These are phyloP conservation scores for Drosophila setosimentum DNA, from an alignment of 2,888 invertebrate species.

Conservation along the genomic window DNA sequence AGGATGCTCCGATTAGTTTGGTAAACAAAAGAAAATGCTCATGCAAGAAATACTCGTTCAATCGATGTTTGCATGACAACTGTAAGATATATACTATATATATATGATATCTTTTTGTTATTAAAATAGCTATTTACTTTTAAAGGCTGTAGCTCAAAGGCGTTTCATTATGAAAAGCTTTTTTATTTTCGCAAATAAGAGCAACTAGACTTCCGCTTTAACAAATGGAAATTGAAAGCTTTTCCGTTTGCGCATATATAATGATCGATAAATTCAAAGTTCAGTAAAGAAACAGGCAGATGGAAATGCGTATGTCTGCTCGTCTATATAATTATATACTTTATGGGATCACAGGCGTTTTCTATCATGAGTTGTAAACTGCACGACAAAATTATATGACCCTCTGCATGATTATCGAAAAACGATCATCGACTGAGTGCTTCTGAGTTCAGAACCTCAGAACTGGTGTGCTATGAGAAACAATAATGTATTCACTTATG, in stretches of 20 bases:
- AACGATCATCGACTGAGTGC: background rate
- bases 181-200: background rate
- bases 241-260: background rate
- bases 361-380: background rate
- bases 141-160: background rate
- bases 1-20: background rate
- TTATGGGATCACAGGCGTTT: background rate
- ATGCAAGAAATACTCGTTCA: too few relatives aligned
- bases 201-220: background rate
- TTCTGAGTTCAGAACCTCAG: constrained; percentile 9
- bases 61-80: background rate
- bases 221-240: background rate
- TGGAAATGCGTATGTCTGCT: background rate
- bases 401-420: background rate
- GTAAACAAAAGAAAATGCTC: background rate
- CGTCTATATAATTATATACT: background rate
- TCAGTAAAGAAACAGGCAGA: background rate
- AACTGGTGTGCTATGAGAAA: constrained; percentile 30
- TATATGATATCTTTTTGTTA: background rate
- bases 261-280: background rate
- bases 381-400: background rate
- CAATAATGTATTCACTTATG: constrained; percentile 60
- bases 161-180: background rate
- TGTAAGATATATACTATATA: background rate
- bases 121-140: background rate